Conservation (phyloP, 1,140 invertebrate species). For the Aricia agestis region DNA sequence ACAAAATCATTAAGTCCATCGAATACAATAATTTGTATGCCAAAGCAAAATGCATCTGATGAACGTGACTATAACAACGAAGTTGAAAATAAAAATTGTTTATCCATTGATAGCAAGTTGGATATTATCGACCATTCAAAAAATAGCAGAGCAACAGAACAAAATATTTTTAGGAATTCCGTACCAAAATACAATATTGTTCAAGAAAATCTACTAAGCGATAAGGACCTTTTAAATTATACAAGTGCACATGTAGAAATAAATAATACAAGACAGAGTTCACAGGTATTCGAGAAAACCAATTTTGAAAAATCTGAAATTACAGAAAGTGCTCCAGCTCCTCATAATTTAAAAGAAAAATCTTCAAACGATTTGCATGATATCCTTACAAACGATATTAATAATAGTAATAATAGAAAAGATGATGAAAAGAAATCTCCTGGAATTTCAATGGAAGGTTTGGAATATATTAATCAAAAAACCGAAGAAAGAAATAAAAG, state of each 20-base stretch:
- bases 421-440: background rate
- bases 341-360: background rate
- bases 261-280: background rate
- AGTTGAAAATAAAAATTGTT: background rate
- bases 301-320: background rate
- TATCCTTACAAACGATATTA: too few relatives aligned
- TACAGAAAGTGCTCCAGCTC: background rate
- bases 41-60: background rate
- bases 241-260: too few relatives aligned
- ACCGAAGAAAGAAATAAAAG: background rate
- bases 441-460: background rate
- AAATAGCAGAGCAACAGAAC: background rate
- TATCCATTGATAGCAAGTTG: background rate
- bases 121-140: background rate
- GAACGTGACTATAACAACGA: background rate
- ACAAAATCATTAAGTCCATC: background rate
- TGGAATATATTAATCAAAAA: background rate
- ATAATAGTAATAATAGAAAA: background rate
- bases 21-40: background rate
- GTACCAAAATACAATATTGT: background rate
- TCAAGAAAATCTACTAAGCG: background rate
- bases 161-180: background rate
- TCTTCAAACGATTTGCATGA: background rate
- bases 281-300: background rate
- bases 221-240: background rate